Conservation (phyloP, 1,140 invertebrate genomes). For the Phortica variegata region DNA sequence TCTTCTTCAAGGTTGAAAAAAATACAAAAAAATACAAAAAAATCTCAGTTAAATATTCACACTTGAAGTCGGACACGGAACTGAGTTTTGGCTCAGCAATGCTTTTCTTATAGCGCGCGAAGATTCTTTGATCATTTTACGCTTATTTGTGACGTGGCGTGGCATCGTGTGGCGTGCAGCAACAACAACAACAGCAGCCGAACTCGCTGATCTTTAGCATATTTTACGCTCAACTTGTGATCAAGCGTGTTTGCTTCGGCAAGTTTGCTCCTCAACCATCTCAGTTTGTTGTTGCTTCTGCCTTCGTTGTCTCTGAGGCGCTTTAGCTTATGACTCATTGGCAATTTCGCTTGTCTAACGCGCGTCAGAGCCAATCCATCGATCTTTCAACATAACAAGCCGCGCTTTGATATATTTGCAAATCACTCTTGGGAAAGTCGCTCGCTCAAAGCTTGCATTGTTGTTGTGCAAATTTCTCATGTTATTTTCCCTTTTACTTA, state of each 20-base stretch:
- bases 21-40: no score
- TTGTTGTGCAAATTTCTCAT: slow-evolving; percentile 10
- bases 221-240: slow-evolving; percentile 54
- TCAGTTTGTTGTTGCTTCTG: neutral
- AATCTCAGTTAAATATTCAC: no score
- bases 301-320: neutral
- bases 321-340: slow-evolving; percentile 33
- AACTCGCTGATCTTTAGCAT: slow-evolving; percentile 54
- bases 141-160: slow-evolving; percentile 37
- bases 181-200: slow-evolving; percentile 20
- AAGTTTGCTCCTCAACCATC: slow-evolving; percentile 1
- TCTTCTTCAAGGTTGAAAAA: no score
- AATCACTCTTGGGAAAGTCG: slow-evolving; percentile 45
- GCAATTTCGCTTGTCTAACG: slow-evolving; percentile 33
- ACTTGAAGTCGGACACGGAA: no score
- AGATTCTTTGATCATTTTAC: slow-evolving; percentile 56
- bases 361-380: no score
- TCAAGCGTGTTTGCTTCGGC: slow-evolving; percentile 21
- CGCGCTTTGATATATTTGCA: slow-evolving; percentile 44
- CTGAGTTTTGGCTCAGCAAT: neutral
- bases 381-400: slow-evolving; percentile 48
- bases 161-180: slow-evolving; percentile 8
- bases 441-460: neutral
- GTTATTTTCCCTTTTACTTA: slow-evolving; percentile 8
- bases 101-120: slow-evolving; percentile 42